These are phyloP conservation scores for Heliconius melpomene DNA, from an alignment of 1,140 invertebrate genomes.

Conservation along the genomic window DNA sequence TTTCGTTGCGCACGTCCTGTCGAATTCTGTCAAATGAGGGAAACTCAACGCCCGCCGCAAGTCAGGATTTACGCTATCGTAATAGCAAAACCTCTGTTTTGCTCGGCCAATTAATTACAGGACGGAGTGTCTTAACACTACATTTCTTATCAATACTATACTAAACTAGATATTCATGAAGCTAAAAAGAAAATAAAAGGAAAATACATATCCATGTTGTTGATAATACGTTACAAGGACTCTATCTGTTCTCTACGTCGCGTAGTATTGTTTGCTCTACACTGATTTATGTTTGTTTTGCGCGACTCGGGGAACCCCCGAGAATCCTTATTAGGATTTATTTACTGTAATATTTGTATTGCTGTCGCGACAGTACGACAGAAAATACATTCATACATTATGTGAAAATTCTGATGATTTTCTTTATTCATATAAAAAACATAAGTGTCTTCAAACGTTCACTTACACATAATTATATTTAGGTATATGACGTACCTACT, in stretches of 20 bases:
- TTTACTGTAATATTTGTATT: neutral
- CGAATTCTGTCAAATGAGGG: too few species aligned
- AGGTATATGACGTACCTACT: too few species aligned
- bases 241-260: neutral
- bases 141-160: too few species aligned
- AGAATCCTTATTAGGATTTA: conserved; percentile 14
- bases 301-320: conserved; percentile 6
- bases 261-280: neutral
- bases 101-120: too few species aligned
- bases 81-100: too few species aligned
- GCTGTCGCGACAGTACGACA: neutral
- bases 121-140: too few species aligned
- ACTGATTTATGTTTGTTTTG: conserved; percentile 7
- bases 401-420: neutral
- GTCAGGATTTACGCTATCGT: too few species aligned
- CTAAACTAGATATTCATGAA: neutral
- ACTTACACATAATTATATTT: too few species aligned
- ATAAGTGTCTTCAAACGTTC: too few species aligned
- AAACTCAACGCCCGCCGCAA: too few species aligned
- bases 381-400: neutral
- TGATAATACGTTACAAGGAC: neutral
- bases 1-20: too few species aligned
- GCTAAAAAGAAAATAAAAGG: neutral
- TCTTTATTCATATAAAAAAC: too few species aligned
- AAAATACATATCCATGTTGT: neutral